Evolutionary conservation across 2,888 invertebrate genomes (phyloP), one percentile per base, ranked within the genome.

Genomic region (Macroteleia sp.): DNA sequence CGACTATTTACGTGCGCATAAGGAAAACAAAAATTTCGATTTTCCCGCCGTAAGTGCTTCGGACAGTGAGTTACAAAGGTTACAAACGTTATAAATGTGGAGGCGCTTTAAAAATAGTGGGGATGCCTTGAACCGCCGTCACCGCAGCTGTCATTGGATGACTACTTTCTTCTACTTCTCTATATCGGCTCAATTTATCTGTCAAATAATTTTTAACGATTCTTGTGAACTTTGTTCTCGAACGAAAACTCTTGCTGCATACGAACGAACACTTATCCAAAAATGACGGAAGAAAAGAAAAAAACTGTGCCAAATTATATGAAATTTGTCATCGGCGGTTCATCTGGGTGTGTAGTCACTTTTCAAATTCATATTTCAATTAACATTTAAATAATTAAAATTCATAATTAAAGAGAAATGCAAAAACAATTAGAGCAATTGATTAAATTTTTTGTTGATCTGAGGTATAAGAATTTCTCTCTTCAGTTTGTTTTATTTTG

Each of bases 291-390:
- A 36, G 30, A 2, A 30, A 10, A 30, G 9, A 81, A 87, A 77
- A 90, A 89, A 64, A 81, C 81, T 2, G 88, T 91, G 41, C 91
- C 91, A 19, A 90, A 89, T 74, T 66, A 82, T 14, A 79, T 90
- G 56, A 90, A 90, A 77, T 91, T 91, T 59, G 61, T 89, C 20
- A 90, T 91, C 69, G 90, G 90, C 16, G 91, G 91, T 14, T 81
- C 86, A 3, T 87, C 91, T 56, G 90, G 91, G 91, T 91, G 82
- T 70, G 86, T 90, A 69, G 62, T 57, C 39, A 57, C 30, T 39
- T 42, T n/a, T n/a, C n/a, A n/a, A n/a, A n/a, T n/a, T n/a, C n/a
- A n/a, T n/a, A n/a, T n/a, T n/a, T n/a, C n/a, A n/a, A n/a, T n/a
- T n/a, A n/a, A n/a, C n/a, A n/a, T n/a, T n/a, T n/a, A n/a, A n/a